Percentiles rank a stretch among this genome's conserved stretches.
phyloP scores from a whole-genome alignment of 23 tunicate species.

The Halocynthia roretzi region DNA sequence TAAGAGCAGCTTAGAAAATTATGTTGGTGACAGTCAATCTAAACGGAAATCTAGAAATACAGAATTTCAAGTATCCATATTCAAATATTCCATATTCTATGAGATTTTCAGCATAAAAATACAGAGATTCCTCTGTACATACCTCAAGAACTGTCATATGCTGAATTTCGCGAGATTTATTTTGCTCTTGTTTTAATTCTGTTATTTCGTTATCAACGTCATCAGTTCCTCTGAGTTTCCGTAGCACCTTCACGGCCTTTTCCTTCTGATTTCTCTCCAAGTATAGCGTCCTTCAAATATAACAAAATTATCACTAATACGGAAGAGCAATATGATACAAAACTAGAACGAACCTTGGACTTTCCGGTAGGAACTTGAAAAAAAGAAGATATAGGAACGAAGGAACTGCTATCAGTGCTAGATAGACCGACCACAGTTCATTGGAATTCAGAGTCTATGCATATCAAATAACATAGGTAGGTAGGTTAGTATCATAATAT shows the following conservation, averaged over 20 bases:
- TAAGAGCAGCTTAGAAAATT: not conserved
- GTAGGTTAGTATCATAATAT: too few relatives aligned
- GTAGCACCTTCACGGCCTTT: constrained; percentile 16
- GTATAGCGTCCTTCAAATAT: constrained; percentile 16
- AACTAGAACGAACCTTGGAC: constrained; percentile 41
- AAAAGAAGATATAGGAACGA: constrained; percentile 22
- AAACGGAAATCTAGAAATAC: too few relatives aligned
- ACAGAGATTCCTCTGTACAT: not conserved
- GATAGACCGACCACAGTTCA: constrained; percentile 36
- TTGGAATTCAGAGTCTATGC: too few relatives aligned
- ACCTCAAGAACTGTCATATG: constrained; percentile 3
- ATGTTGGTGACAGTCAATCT: too few relatives aligned
- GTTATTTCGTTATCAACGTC: constrained; percentile 28
- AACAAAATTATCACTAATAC: not conserved
- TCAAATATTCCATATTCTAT: too few relatives aligned
- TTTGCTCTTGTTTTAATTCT: constrained; percentile 8
- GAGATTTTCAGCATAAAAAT: too few relatives aligned
- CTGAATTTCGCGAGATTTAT: not conserved
- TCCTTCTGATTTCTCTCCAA: constrained; percentile 7
- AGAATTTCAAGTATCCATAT: too few relatives aligned
- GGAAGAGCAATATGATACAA: not conserved
- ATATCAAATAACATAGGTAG: too few relatives aligned
- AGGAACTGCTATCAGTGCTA: constrained; percentile 43
- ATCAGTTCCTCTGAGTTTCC: constrained; percentile 31
- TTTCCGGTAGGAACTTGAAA: constrained; percentile 26